phyloP scores from a whole-genome alignment of 2,797 vertebrate species.

The Tenualosa ilisha region DNA sequence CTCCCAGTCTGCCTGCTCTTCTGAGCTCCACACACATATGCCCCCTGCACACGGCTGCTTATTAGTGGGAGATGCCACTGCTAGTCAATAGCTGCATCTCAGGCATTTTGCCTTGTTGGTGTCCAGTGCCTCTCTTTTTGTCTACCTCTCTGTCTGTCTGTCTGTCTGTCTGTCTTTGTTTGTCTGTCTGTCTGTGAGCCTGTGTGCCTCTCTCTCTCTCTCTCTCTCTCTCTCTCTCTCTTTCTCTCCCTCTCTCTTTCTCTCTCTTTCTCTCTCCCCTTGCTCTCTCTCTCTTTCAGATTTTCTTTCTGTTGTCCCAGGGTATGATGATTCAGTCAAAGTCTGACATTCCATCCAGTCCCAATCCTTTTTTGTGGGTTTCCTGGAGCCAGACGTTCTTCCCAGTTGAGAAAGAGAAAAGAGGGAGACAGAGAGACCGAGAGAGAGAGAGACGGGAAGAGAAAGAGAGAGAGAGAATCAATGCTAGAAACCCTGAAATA shows the following conservation, averaged over 20 bases:
- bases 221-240: not conserved
- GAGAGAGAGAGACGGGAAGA: not conserved
- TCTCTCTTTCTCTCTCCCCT: not conserved
- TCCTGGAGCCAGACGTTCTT: not conserved
- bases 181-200: not conserved
- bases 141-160: not conserved
- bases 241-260: not conserved
- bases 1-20: no score
- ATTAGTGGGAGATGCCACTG: not conserved
- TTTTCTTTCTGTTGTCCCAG: not conserved
- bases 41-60: not conserved
- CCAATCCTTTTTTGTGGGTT: not conserved
- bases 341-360: slow-evolving; percentile 1
- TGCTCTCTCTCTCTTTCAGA: not conserved
- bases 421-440: no score
- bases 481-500: not conserved
- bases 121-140: not conserved
- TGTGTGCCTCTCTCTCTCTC: not conserved
- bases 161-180: not conserved
- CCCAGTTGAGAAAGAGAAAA: not conserved
- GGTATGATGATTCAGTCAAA: slow-evolving; percentile 4
- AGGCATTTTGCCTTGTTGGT: not conserved
- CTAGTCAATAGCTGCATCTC: not conserved
- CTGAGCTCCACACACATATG: not conserved
- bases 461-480: not conserved